Base-by-base conservation (phyloP, 1,140 invertebrate genomes). In the Macrocentrus cingulum region DNA sequence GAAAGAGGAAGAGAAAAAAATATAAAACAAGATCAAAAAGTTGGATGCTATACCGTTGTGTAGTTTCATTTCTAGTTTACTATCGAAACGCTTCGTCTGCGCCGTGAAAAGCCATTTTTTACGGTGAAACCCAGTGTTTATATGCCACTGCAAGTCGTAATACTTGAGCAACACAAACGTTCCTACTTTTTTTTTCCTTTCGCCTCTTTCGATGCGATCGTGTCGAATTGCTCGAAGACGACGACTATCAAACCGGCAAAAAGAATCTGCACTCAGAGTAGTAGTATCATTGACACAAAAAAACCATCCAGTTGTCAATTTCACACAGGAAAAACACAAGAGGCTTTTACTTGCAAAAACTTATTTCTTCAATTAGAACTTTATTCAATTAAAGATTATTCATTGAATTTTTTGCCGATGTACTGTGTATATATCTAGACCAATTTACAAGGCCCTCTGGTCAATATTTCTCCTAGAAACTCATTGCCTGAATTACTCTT, bases 161-260 rank as follows among this genome's bases (percentile, higher is more conserved):
- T 39, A 39, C 36, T 39, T 39, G 36, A 39, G 36, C 36, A 39
- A 39, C 36, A 39, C 36, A 15, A 39, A n/a, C 36, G 13, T 34
- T 34, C 29, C 18, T 44, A 15, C 2, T 20, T 19, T 44, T 44
- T 44, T 44, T 2, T 15, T 41, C 32, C 13, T 16, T 22, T 46
- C n/a, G n/a, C 55, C 50, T 37, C 15, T 53, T 55, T 60, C 59
- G 55, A 63, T 63, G 58, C 59, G 50, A 61, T 58, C 41, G 5
- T 15, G 6, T 36, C 48, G 39, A 53, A 52, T 29, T 19, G 37
- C 18, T 7, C 41, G 4, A n/a, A 2, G 18, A 19, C 41, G 13
- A 18, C 1, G 5, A 44, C 2, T 18, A 44, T 44, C 41, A 44
- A 3, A 13, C 3, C 18, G 8, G 41, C 23, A 36, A 36, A 50